Evolutionary conservation across 1,140 invertebrate species (phyloP).

Genomic region (Apis florea): DNA sequence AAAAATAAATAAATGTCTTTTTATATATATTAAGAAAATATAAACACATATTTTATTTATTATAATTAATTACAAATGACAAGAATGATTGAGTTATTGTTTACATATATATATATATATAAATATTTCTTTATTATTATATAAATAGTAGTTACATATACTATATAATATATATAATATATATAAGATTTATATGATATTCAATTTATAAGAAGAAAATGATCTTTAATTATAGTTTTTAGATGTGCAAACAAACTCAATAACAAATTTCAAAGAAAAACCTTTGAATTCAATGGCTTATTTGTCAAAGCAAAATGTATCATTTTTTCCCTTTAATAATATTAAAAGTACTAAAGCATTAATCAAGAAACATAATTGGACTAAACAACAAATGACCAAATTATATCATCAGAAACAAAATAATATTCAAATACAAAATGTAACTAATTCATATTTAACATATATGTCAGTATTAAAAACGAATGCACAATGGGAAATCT

Average conservation of each 20-base stretch:
- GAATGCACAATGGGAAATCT: background rate
- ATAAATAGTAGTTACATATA: no score
- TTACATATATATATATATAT: no score
- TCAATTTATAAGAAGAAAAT: background rate
- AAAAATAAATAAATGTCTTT: background rate
- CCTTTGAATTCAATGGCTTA: background rate
- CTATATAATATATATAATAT: no score
- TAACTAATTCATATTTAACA: background rate
- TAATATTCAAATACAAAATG: background rate
- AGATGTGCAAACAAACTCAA: slow-evolving; percentile 3
- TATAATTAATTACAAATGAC: background rate
- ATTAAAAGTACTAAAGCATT: background rate
- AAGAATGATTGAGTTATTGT: background rate
- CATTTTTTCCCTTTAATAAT: background rate
- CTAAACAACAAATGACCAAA: background rate
- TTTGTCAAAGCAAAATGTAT: slow-evolving; percentile 17
- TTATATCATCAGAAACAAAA: slow-evolving; percentile 7
- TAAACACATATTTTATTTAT: background rate
- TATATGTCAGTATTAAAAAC: background rate
- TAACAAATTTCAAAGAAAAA: slow-evolving; percentile 6
- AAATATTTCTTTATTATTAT: no score
- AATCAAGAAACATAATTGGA: slow-evolving; percentile 1
- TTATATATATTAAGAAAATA: background rate
- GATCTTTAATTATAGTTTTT: slow-evolving; percentile 57
- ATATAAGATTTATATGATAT: no score